Evolutionary conservation across 2,113 vertebrate genomes (phyloP), one percentile per base, ranked within the genome.

Genomic region (Epinephelus fuscoguttatus): DNA sequence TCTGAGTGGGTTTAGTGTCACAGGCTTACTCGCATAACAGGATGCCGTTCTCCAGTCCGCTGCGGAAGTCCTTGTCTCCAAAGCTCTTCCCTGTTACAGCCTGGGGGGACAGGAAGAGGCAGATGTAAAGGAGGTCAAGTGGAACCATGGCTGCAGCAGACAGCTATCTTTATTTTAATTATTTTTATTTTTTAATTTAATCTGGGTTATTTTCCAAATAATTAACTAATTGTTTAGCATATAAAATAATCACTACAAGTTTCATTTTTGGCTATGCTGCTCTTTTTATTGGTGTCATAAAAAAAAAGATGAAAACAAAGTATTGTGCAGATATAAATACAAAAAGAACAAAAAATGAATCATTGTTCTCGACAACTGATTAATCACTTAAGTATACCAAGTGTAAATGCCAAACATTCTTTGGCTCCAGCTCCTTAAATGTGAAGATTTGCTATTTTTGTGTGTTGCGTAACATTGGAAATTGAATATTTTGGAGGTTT

Each of bases 21-120:
- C 2, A 42, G 49, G 96, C 98, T 98, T 96, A 99, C 98, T 99
- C 98, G 96, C 98, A 99, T 80, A 99, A 96, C 91, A 99, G 96
- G 94, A 99, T 97, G 85, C 98, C 98, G 3, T 98, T 99, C 94
- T 99, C 98, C 92, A 99, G 91, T 5, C 97, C 97, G 0, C 96
- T 96, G 88, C 98, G 97, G 93, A 99, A 99, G 92, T 98, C 97
- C 88, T 96, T 99, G 79, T 98, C 97, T 33, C 97, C 97, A 83
- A 99, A 99, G 87, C 95, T 96, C 94, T 97, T 96, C 85, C 98
- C 97, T 0, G 98, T 99, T 70, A 97, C 98, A 94, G 97, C 97
- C 98, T 99, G 94, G 14, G 42, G 70, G 45, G 70, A 88, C 75
- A 86, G 80, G 71, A 85, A 87, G 74, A 67, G 72, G 72, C 69